Conservation (phyloP, 2,113 vertebrate genomes). For the Paedocypris sp. region DNA sequence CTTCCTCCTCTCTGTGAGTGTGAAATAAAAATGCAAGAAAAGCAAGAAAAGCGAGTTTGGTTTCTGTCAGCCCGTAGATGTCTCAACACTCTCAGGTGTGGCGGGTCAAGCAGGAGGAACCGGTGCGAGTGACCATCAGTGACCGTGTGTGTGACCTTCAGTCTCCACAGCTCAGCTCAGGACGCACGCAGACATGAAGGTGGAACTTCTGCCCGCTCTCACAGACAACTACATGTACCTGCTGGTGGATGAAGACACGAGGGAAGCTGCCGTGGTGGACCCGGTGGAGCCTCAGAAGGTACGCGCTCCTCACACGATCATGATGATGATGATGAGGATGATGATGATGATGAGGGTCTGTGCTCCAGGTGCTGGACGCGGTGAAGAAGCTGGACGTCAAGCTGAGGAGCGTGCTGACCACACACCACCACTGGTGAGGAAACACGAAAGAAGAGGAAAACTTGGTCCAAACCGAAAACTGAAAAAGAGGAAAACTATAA, state of each 20-base stretch:
- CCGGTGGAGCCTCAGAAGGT: slow-evolving; percentile 92
- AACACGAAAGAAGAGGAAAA: no score
- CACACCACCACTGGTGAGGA: slow-evolving; percentile 96
- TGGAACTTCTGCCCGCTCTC: slow-evolving; percentile 84
- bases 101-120: no score
- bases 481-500: no score
- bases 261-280: slow-evolving; percentile 84
- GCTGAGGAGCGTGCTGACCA: slow-evolving; percentile 86
- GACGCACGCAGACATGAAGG: slow-evolving; percentile 72
- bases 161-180: no score
- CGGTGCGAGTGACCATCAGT: no score
- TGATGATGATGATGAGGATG: slow-evolving; percentile 74
- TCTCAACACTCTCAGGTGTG: no score
- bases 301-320: neutral
- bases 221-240: slow-evolving; percentile 99
- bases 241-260: slow-evolving; percentile 77
- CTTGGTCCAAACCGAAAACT: no score
- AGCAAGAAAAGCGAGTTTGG: no score
- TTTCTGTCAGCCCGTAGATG: no score
- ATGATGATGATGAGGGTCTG: slow-evolving; percentile 72
- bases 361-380: slow-evolving; percentile 75
- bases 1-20: no score
- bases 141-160: no score
- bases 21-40: no score
- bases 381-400: slow-evolving; percentile 76